phyloP scores from a whole-genome alignment of 35 echinoderm and acorn worm species.

The Anneissia japonica region DNA sequence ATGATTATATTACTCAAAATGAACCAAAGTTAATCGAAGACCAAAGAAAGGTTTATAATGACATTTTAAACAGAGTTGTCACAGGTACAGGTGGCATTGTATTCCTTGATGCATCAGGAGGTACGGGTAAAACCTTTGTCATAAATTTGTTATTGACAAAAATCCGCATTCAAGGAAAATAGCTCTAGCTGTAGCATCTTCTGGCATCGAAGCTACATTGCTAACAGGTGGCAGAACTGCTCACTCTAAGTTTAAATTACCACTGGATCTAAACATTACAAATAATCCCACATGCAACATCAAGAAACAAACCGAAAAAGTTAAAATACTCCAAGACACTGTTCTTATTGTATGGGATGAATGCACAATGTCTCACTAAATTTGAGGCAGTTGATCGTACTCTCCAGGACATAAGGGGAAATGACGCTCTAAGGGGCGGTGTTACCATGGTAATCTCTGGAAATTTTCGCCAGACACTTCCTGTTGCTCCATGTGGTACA shows the following conservation, averaged over 20 bases:
- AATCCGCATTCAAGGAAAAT: not conserved
- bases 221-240: conserved; percentile 19
- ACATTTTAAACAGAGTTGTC: too few relatives aligned
- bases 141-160: conserved; percentile 11
- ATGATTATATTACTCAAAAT: too few relatives aligned
- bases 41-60: too few relatives aligned
- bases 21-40: too few relatives aligned
- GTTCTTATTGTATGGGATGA: conserved; percentile 15
- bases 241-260: conserved; percentile 39
- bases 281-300: not conserved
- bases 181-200: conserved; percentile 18
- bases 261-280: not conserved
- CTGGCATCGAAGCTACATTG: conserved; percentile 26
- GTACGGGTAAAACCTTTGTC: conserved; percentile 32
- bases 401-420: not conserved
- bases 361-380: conserved; percentile 23
- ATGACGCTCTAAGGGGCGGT: conserved; percentile 5
- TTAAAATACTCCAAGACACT: not conserved
- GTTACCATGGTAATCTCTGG: conserved; percentile 5
- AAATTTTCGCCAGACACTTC: conserved; percentile 8
- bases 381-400: conserved; percentile 24
- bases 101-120: conserved; percentile 41
- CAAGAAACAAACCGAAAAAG: not conserved
- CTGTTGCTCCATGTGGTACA: not conserved
- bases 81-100: not conserved